Evolutionary conservation across 92 coral and sea anemone species (phyloP).

Genomic region (Zoanthus gigantus): DNA sequence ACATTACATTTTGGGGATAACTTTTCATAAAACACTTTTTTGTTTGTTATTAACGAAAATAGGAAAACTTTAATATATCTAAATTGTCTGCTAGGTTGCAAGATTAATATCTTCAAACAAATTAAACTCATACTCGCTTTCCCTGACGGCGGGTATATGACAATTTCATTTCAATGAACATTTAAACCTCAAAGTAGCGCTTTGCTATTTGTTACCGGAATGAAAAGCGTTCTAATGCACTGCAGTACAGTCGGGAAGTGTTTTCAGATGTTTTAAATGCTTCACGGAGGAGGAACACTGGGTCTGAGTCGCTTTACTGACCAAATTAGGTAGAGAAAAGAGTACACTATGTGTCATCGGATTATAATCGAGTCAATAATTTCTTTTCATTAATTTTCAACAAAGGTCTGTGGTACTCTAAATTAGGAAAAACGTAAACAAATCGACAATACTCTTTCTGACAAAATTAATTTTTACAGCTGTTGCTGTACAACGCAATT

Average conservation of each 20-base stretch:
- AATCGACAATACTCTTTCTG: not conserved
- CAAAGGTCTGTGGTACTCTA: not conserved
- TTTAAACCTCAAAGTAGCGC: not conserved
- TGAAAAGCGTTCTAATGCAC: not conserved
- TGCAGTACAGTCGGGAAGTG: not conserved
- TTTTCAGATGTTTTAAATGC: not conserved
- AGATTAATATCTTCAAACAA: not conserved
- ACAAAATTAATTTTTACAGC: not conserved
- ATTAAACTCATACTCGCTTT: not conserved
- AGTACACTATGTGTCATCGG: not conserved
- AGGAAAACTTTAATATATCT: not conserved
- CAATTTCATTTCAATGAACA: not conserved
- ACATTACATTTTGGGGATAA: not conserved
- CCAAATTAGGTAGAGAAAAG: not conserved
- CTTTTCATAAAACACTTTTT: not conserved
- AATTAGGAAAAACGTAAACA: not conserved
- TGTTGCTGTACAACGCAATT: not conserved
- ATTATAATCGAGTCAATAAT: not conserved
- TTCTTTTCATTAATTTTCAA: not conserved
- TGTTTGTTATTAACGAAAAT: not conserved
- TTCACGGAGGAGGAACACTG: not conserved
- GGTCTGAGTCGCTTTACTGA: not conserved
- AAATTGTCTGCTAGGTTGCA: not conserved
- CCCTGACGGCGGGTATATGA: not conserved
- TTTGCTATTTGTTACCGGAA: not conserved